A percentile compares a stretch with the other conserved stretches of the same genome.
Evolutionary conservation across 2,888 invertebrate genomes (phyloP).

Genomic region (Polydesmus complanatus): DNA sequence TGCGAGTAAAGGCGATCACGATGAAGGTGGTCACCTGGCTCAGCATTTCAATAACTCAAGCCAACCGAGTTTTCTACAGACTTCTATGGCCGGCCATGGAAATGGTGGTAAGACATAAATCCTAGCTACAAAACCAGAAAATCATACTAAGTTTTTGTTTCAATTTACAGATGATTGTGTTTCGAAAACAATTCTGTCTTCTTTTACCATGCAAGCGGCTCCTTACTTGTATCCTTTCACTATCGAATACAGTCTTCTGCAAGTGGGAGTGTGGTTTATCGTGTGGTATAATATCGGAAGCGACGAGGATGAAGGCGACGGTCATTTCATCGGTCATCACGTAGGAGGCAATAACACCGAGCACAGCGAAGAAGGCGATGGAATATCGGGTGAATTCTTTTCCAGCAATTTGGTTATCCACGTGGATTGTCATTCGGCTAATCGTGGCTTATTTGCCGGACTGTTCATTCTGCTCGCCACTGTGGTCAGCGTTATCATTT

Average conservation of each 20-base stretch:
- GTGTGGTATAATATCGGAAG: conserved; percentile 60
- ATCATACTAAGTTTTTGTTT: background rate
- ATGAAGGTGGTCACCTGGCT: background rate
- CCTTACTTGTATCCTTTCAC: conserved; percentile 68
- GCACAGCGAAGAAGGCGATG: conserved; percentile 19
- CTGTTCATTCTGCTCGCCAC: conserved; percentile 44
- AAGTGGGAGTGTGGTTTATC: conserved; percentile 58
- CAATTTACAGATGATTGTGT: conserved; percentile 14
- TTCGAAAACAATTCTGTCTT: conserved; percentile 22
- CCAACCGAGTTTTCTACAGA: background rate
- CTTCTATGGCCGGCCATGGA: conserved; percentile 1
- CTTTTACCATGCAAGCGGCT: conserved; percentile 40
- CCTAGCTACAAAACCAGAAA: background rate
- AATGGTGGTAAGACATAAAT: background rate
- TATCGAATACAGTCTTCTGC: conserved; percentile 63
- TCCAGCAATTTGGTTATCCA: conserved; percentile 41
- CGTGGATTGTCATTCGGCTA: conserved; percentile 62
- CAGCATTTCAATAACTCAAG: background rate
- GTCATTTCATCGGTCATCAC: background rate
- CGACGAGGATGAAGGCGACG: conserved; percentile 4
- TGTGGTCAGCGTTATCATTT: conserved; percentile 45
- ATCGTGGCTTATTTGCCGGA: conserved; percentile 57
- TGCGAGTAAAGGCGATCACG: conserved; percentile 17
- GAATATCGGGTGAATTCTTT: conserved; percentile 22
- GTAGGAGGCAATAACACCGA: conserved; percentile 8